Percentiles rank a stretch among this genome's conserved stretches.
Conservation (phyloP, 2,113 vertebrate genomes). For the Reinhardtius hippoglossoides region DNA sequence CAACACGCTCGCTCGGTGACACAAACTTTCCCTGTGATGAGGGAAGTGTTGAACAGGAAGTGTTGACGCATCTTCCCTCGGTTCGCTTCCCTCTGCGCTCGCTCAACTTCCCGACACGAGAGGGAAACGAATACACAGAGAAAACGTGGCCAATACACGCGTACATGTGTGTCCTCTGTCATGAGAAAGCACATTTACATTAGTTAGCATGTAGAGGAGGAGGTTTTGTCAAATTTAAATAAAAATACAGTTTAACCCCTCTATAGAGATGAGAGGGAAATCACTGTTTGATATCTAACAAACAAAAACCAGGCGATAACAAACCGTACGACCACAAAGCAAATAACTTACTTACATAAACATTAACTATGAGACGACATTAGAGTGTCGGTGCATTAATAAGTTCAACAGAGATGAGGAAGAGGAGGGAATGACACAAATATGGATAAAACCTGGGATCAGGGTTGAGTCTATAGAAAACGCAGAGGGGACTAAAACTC, state of each 20-base stretch:
- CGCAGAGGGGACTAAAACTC: no score
- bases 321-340: not conserved
- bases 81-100: slow-evolving; percentile 58
- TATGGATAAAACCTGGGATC: no score
- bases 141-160: no score
- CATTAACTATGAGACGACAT: no score
- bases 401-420: no score
- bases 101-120: slow-evolving; percentile 60
- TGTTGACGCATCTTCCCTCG: slow-evolving; percentile 65
- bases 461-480: no score
- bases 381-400: no score
- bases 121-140: slow-evolving; percentile 40
- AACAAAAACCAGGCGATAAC: not conserved
- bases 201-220: no score
- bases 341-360: not conserved
- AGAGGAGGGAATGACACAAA: no score
- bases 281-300: not conserved
- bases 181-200: not conserved
- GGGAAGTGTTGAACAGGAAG: slow-evolving; percentile 71
- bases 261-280: not conserved
- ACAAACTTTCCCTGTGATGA: slow-evolving; percentile 58
- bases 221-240: not conserved
- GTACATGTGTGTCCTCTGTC: not conserved
- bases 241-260: not conserved
- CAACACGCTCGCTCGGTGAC: slow-evolving; percentile 35